Evolutionary conservation across 2,888 invertebrate genomes (phyloP).

Genomic region (Nymphalis urticae): DNA sequence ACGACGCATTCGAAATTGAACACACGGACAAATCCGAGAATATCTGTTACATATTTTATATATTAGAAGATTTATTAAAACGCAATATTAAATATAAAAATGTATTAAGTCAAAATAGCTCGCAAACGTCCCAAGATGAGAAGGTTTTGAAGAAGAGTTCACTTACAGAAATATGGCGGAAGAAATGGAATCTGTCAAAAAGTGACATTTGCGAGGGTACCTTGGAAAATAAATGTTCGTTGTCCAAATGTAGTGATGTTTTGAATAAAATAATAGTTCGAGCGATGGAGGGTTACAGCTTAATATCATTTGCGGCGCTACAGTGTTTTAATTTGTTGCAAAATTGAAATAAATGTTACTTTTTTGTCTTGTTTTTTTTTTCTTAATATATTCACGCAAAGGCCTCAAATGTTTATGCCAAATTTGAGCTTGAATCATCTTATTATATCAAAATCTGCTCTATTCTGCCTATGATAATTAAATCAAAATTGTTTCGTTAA

Average conservation of each 20-base stretch:
- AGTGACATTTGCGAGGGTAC: slow-evolving; percentile 43
- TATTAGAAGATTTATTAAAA: slow-evolving; percentile 58
- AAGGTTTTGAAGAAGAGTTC: slow-evolving; percentile 54
- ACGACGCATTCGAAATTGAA: slow-evolving; percentile 50
- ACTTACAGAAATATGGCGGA: slow-evolving; percentile 65
- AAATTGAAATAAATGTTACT: slow-evolving; percentile 38
- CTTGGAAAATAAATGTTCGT: slow-evolving; percentile 49
- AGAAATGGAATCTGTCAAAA: slow-evolving; percentile 62
- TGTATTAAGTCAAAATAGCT: slow-evolving; percentile 39
- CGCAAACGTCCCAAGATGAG: slow-evolving; percentile 49
- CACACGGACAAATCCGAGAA: slow-evolving; percentile 56
- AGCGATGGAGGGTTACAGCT: slow-evolving; percentile 62
- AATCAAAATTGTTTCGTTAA: no score
- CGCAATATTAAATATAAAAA: slow-evolving; percentile 46
- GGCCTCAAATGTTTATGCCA: no score
- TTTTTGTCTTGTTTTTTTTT: neutral
- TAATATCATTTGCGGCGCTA: slow-evolving; percentile 63
- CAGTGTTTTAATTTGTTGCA: slow-evolving; percentile 72
- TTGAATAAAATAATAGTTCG: slow-evolving; percentile 64
- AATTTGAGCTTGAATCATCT: no score
- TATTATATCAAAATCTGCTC: no score
- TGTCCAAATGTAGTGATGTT: slow-evolving; percentile 54
- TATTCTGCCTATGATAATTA: no score
- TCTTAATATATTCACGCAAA: neutral
- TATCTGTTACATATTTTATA: slow-evolving; percentile 57